Base-by-base conservation (phyloP, 2,797 vertebrate species). In the Sebastes steindachneri region DNA sequence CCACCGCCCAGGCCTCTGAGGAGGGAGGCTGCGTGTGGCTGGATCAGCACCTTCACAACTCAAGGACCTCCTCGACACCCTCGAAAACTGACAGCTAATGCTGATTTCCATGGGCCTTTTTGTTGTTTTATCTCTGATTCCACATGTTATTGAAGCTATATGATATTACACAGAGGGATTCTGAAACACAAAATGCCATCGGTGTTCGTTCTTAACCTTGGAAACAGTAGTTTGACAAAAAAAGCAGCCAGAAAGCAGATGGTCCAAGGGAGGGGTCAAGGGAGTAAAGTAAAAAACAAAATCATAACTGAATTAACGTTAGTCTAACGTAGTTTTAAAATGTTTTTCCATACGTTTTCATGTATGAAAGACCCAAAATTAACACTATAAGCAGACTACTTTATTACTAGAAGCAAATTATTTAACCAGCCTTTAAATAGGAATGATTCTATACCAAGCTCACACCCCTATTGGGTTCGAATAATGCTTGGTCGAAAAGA, bases 1-100 rank as follows among this genome's bases (percentile, higher is more conserved):
- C 82, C 78, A 62, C 29, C 17, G 55, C 33, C 66, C 58, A 72
- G 70, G 57, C 21, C 59, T 77, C 57, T 67, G 60, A 75, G 75
- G 37, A 23, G 62, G 9, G n/a, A 7, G 57, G 54, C 67, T 58
- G 67, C 1, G 7, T 41, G 53, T 59, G 51, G 48, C 53, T 33
- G 8, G n/a, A 60, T 25, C 14, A 28, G 69, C 29, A 54, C 17
- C 4, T 48, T 26, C 26, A 73, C 11, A 63, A 14, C n/a, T 68
- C 53, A 65, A 33, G n/a, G 71, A 37, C 31, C 26, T 51, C 35
- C 17, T 68, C 58, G 8, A 63, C 64, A 64, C 3, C 3, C 21
- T 21, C 4, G 26, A 12, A 26, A 57, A 10, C 45, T 55, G 41
- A 53, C 21, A 35, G 29, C 2, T n/a, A 21, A n/a, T 28, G 25